These are phyloP conservation scores for Mycetomoellerius zeteki DNA, from an alignment of 1,140 invertebrate genomes.

Conservation along the genomic window DNA sequence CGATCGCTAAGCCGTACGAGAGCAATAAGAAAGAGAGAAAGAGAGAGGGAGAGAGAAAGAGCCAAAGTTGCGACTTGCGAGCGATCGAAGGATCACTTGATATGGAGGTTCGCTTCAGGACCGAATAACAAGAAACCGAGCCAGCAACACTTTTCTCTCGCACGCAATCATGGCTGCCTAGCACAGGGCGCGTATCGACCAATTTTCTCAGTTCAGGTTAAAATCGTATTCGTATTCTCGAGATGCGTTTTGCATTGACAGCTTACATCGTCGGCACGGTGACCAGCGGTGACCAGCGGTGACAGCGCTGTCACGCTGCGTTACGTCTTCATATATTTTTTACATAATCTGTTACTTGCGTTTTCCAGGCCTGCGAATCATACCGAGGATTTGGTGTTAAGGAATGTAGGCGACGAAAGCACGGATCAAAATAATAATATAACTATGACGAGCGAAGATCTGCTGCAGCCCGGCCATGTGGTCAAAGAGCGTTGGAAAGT, in stretches of 20 bases:
- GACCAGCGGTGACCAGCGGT: neutral
- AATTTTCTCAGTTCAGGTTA: conserved; percentile 77
- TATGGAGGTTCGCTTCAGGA: conserved; percentile 18
- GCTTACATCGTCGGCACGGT: neutral
- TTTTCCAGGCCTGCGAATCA: conserved; percentile 83
- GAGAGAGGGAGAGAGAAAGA: neutral
- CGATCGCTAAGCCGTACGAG: neutral
- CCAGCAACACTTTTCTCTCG: conserved; percentile 80
- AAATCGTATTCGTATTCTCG: conserved; percentile 60
- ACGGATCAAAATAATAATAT: conserved; percentile 93
- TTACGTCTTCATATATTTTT: conserved; percentile 7
- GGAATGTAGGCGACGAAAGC: conserved; percentile 89
- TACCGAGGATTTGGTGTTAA: conserved; percentile 80
- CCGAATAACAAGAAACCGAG: conserved; percentile 41
- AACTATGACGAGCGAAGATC: conserved; percentile 97
- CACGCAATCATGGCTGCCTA: conserved; percentile 85
- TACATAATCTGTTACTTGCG: conserved; percentile 62
- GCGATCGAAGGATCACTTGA: conserved; percentile 20
- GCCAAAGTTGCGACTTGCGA: neutral
- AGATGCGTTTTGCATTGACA: conserved; percentile 45
- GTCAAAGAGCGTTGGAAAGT: conserved; percentile 99
- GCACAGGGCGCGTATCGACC: conserved; percentile 83
- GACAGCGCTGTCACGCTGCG: neutral
- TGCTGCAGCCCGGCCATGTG: conserved; percentile 97
- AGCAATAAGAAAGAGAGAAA: neutral